Base-by-base conservation (phyloP, 2,113 vertebrate species). In the Pangasianodon gigas region DNA sequence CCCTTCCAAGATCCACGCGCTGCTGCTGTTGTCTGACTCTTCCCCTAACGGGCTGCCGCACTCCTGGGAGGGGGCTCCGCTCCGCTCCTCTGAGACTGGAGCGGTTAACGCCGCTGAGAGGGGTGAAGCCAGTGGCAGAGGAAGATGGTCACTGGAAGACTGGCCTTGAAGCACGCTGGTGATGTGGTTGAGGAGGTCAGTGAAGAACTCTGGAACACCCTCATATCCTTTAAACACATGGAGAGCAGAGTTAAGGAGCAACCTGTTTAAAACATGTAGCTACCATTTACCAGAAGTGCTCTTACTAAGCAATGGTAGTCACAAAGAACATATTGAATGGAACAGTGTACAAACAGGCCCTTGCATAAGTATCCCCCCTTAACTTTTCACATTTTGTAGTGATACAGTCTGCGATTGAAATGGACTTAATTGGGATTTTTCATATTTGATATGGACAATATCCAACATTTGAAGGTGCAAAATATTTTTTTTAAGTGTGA, bases 151-250 rank as follows among this genome's bases (percentile, higher is more conserved):
- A 1, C 16, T 88, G 96, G 94, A 88, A 91, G 86, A 92, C 89
- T 96, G 96, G 95, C 89, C 95, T 96, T 99, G 98, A 85, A 99
- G 97, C 86, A 98, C 95, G 2, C 96, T 93, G 93, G 96, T 96
- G 92, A 99, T 99, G 94, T 99, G 98, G 95, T 97, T 98, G 94
- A 99, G 95, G 88, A 99, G 97, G 93, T 99, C 97, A 0, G 93
- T 97, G 96, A 99, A 99, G 94, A 99, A 99, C 93, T 98, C 98
- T 0, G 97, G 97, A 90, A 99, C 98, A 0, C 98, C 98, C 94
- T 99, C 98, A 0, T 99, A 99, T 90, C 98, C 98, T 99, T 94
- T 16, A 85, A 82, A 85, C 10, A 19, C 24, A 0, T 29, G n/a
- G 10, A 74, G 54, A 62, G 77, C 6, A 84, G 29, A 81, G 13